These are phyloP conservation scores for Cossypha heuglini DNA, from an alignment of 2,797 vertebrate species.

Conservation along the genomic window DNA sequence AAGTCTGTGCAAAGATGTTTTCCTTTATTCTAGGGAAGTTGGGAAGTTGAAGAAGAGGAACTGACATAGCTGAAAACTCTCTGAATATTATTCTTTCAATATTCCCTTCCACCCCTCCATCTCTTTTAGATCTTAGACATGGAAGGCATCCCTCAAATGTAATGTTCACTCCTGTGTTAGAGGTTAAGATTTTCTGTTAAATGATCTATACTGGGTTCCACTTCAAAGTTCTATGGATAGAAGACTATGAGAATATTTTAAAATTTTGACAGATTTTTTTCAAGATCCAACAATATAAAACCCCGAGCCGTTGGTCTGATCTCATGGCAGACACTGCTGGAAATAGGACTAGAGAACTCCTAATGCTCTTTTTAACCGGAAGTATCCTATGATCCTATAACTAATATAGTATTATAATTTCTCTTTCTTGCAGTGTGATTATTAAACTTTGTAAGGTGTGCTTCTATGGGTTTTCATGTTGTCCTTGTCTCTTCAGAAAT, in stretches of 20 bases:
- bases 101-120: not conserved
- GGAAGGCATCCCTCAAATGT: not conserved
- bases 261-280: not conserved
- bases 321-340: not conserved
- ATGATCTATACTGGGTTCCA: not conserved
- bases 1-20: not conserved
- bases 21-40: not conserved
- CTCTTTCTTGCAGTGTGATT: not conserved
- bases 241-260: not conserved
- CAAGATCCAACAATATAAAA: not conserved
- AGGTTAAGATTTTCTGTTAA: not conserved
- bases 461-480: not conserved
- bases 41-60: not conserved
- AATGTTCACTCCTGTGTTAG: not conserved
- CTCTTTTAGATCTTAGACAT: not conserved
- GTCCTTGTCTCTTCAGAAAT: not conserved
- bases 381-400: not conserved
- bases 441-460: not conserved
- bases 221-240: not conserved
- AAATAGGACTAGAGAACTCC: not conserved
- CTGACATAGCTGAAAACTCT: not conserved
- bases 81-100: not conserved
- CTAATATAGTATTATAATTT: not conserved
- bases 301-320: not conserved
- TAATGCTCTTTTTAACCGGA: not conserved